Percentiles rank a stretch among this genome's conserved stretches.
Evolutionary conservation across 2,797 vertebrate genomes (phyloP).

Genomic region (Avahi laniger): DNA sequence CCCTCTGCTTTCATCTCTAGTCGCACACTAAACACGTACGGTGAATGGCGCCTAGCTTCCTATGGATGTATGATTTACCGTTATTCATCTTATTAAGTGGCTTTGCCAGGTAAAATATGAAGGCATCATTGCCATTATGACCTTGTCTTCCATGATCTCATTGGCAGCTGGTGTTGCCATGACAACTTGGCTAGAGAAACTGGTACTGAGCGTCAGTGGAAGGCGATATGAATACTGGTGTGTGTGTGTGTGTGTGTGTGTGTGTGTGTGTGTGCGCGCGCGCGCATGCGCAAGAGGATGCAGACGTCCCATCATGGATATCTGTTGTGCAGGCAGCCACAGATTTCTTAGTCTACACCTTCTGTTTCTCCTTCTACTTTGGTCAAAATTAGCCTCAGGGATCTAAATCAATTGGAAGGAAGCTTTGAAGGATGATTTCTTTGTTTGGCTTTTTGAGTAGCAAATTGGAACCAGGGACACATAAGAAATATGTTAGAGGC

Average conservation of each 20-base stretch:
- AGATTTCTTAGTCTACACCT: slow-evolving; percentile 7
- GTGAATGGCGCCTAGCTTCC: background rate
- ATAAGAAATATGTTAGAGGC: slow-evolving; percentile 8
- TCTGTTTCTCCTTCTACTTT: slow-evolving; percentile 13
- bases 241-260: background rate
- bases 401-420: slow-evolving; percentile 11
- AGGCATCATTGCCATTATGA: slow-evolving; percentile 62
- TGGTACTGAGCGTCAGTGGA: slow-evolving; percentile 44
- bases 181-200: slow-evolving; percentile 69
- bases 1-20: background rate
- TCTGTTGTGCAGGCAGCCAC: background rate
- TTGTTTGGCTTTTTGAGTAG: slow-evolving; percentile 5
- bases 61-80: slow-evolving; percentile 33
- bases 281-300: background rate
- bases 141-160: slow-evolving; percentile 73
- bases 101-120: slow-evolving; percentile 73
- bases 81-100: slow-evolving; percentile 66
- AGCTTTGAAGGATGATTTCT: background rate
- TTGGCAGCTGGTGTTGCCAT: slow-evolving; percentile 76
- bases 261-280: background rate
- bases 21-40: background rate
- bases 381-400: slow-evolving; percentile 12
- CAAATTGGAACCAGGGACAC: background rate
- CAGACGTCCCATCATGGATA: background rate
- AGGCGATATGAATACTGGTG: slow-evolving; percentile 6